Evolutionary conservation across 1,140 invertebrate genomes (phyloP).

Genomic region (Dendrolimus kikuchii): DNA sequence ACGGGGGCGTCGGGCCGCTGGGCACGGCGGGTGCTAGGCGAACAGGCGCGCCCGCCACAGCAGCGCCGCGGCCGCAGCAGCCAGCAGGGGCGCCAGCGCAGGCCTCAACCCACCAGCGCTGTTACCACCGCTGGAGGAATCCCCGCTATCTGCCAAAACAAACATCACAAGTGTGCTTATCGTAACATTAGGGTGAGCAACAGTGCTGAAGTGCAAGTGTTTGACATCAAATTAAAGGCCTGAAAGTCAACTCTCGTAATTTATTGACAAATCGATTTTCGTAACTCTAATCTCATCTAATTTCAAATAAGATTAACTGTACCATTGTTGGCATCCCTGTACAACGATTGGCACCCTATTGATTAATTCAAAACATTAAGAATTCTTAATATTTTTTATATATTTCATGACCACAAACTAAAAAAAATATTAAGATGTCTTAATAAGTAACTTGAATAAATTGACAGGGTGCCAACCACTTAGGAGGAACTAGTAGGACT

Average conservation of each 20-base stretch:
- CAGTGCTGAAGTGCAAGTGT: conserved; percentile 8
- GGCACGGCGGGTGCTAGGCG: conserved; percentile 19
- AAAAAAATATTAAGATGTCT: too few species aligned
- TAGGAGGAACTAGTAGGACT: too few species aligned
- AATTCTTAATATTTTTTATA: too few species aligned
- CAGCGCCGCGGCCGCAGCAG: conserved; percentile 23
- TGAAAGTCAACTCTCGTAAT: neutral
- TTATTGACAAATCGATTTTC: neutral
- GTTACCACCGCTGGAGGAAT: conserved; percentile 21
- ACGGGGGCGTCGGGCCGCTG: conserved; percentile 5
- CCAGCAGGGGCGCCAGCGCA: conserved; percentile 8
- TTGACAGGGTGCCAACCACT: too few species aligned
- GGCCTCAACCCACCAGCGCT: conserved; percentile 18
- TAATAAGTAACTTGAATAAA: too few species aligned
- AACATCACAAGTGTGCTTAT: conserved; percentile 13
- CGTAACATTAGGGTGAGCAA: conserved; percentile 7
- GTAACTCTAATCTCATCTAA: neutral
- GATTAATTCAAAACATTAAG: too few species aligned
- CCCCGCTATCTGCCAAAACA: conserved; percentile 35
- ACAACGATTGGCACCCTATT: too few species aligned
- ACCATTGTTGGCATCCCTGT: too few species aligned
- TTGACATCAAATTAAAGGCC: neutral
- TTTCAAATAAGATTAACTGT: too few species aligned
- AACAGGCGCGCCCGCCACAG: conserved; percentile 7
- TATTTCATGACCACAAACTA: too few species aligned